Evolutionary conservation across 2,797 vertebrate genomes (phyloP), one percentile per base, ranked within the genome.

Genomic region (Sebastiscus albofasciatus): DNA sequence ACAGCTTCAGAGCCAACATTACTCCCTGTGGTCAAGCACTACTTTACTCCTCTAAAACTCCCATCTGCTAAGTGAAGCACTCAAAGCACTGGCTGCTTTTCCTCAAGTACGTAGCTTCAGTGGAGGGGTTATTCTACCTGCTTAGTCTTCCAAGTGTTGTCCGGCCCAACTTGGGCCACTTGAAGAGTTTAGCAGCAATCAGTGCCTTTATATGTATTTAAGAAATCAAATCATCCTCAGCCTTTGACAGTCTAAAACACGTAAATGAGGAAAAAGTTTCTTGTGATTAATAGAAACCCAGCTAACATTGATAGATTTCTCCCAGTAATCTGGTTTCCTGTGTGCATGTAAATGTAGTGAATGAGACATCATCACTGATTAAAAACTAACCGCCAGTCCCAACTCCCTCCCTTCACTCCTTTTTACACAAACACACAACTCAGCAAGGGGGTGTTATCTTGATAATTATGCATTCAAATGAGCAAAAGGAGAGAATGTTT

Each of bases 401-500:
- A 49, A 49, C 46, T 49, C 46, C 46, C 46, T 67, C 22, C 29
- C 20, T 29, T 67, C 59, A 62, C 55, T 16, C 1, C 5, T 29
- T 72, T 71, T 55, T 33, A 61, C 20, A 34, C 4, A 71, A 22
- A 36, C 14, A 54, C 46, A 71, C 55, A 72, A 8, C 39, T 46
- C 4, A 2, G 70, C 33, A 22, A 49, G 12, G 27, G 61, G 61
- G n/a, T 31, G 56, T 66, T 8, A 14, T 67, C 58, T 74, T 67
- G 60, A 79, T 76, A 69, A 77, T 74, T 81, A 80, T 33, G 42
- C 29, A 36, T 60, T 71, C n/a, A 82, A 77, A 80, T 42, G 52
- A 72, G 80, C 39, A 54, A 36, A 13, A 2, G 27, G 24, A 22
- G 67, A 33, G 24, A 72, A 31, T 62, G 65, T 67, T 75, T 77